A percentile compares a stretch with the other conserved stretches of the same genome.
These are phyloP conservation scores for Rhopalosiphum nymphaeae DNA, from an alignment of 2,888 invertebrate genomes.

Conservation along the genomic window DNA sequence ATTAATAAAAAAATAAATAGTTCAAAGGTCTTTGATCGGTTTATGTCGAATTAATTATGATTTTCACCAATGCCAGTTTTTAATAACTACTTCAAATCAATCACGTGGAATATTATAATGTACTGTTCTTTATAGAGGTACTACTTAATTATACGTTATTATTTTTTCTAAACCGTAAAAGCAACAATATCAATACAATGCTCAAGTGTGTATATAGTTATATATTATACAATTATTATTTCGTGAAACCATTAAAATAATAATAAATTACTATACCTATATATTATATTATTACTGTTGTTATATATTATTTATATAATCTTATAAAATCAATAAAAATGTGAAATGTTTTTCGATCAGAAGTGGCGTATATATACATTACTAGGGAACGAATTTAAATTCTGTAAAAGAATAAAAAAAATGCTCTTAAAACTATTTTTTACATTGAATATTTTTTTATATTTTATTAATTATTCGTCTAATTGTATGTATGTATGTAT, in stretches of 20 bases:
- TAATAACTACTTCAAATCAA: neutral
- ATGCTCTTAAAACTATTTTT: too few species aligned
- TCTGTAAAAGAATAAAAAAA: too few species aligned
- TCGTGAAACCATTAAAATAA: neutral
- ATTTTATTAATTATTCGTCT: too few species aligned
- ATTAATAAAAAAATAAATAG: neutral
- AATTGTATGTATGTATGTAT: too few species aligned
- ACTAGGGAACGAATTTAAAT: too few species aligned
- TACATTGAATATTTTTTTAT: too few species aligned
- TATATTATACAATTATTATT: neutral
- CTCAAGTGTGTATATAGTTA: neutral
- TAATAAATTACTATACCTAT: neutral
- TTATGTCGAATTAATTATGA: constrained; percentile 27
- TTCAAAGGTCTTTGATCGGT: neutral
- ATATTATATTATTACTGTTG: neutral
- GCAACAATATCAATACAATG: neutral
- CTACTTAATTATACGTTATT: neutral
- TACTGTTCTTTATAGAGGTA: neutral
- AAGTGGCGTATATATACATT: too few species aligned
- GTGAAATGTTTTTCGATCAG: neutral
- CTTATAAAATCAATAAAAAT: neutral
- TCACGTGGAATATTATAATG: neutral
- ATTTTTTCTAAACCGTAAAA: neutral
- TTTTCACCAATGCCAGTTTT: neutral
- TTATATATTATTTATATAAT: neutral